phyloP scores from a whole-genome alignment of 2,113 vertebrate species.

The Pyxicephalus adspersus region DNA sequence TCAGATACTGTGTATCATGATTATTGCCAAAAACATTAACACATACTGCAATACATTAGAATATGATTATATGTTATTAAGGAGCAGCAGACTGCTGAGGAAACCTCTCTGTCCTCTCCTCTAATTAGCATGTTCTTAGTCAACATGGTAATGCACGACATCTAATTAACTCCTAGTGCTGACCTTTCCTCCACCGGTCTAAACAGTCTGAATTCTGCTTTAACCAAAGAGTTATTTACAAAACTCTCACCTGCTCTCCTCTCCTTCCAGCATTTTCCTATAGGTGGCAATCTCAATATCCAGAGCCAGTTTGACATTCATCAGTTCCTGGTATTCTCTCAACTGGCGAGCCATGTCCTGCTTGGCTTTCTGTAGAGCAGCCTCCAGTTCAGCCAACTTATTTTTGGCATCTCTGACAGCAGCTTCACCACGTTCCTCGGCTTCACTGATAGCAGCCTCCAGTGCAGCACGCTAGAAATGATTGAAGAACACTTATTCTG shows the following conservation, averaged over 20 bases:
- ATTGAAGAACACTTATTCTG: not conserved
- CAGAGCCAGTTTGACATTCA: too few species aligned
- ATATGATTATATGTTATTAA: too few species aligned
- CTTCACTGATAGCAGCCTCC: constrained; percentile 55
- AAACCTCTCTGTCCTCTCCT: not conserved
- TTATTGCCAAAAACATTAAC: not conserved
- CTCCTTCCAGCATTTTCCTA: constrained; percentile 73
- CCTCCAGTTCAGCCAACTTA: constrained; percentile 63
- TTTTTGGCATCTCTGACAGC: constrained; percentile 51
- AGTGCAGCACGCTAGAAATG: constrained; percentile 61
- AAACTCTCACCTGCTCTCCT: constrained; percentile 71
- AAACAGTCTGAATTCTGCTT: too few species aligned
- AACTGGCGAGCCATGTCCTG: too few species aligned
- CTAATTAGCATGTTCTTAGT: not conserved
- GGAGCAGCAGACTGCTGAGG: too few species aligned
- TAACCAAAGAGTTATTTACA: too few species aligned
- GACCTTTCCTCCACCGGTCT: too few species aligned
- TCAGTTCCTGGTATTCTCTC: too few species aligned
- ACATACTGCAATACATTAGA: not conserved
- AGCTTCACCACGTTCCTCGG: constrained; percentile 54
- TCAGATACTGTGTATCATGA: not conserved
- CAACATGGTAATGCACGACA: too few species aligned
- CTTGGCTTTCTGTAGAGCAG: constrained; percentile 59
- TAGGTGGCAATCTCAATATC: too few species aligned
- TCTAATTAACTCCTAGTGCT: too few species aligned